These are phyloP conservation scores for Riptortus pedestris DNA, from an alignment of 1,140 invertebrate genomes.

Conservation along the genomic window DNA sequence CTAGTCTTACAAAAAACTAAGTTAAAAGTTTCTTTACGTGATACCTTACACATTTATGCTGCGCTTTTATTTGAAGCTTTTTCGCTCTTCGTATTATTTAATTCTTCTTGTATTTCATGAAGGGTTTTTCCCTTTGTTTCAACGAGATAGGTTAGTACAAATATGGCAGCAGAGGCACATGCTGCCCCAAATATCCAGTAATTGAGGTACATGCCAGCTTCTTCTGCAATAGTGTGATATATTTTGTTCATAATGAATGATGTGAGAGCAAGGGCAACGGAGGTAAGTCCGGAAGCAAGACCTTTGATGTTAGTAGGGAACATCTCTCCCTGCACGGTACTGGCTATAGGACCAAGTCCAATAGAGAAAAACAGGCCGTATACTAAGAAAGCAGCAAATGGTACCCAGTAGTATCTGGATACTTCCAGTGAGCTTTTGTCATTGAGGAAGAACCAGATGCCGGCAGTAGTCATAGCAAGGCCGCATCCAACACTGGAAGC, in stretches of 20 bases:
- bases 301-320: slow-evolving; percentile 59
- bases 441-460: slow-evolving; percentile 51
- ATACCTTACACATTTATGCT: no score
- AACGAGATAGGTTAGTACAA: slow-evolving; percentile 52
- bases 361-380: slow-evolving; percentile 60
- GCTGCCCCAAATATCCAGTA: slow-evolving; percentile 65
- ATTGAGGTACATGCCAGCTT: slow-evolving; percentile 43
- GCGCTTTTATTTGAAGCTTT: background rate
- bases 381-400: slow-evolving; percentile 52
- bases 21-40: no score
- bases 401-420: slow-evolving; percentile 44
- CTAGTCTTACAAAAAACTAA: no score
- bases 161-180: slow-evolving; percentile 50
- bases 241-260: slow-evolving; percentile 64
- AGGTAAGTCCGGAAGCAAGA: slow-evolving; percentile 55
- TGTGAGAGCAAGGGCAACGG: slow-evolving; percentile 56
- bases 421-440: slow-evolving; percentile 41
- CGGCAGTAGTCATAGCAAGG: slow-evolving; percentile 37
- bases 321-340: slow-evolving; percentile 60
- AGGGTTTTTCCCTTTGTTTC: slow-evolving; percentile 76
- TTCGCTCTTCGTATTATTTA: slow-evolving; percentile 29
- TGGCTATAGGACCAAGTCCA: slow-evolving; percentile 59
- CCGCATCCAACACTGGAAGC: slow-evolving; percentile 45
- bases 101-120: slow-evolving; percentile 44
- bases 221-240: slow-evolving; percentile 46